Conservation (phyloP, 2,113 vertebrate species). For the Psettodes erumei region DNA sequence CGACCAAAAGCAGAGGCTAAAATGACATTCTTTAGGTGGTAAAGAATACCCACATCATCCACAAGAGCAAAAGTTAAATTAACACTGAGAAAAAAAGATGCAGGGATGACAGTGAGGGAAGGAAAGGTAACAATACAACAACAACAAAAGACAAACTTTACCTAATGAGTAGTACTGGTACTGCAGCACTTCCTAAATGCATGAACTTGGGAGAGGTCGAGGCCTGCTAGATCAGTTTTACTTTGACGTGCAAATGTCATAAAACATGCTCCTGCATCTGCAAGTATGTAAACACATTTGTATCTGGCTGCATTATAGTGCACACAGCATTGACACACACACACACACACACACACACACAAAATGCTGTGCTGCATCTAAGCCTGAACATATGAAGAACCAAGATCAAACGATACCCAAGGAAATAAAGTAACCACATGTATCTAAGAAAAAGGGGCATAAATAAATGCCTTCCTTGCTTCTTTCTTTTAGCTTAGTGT, state of each 20-base stretch:
- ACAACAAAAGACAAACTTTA: constrained; percentile 61
- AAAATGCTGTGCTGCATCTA: neutral
- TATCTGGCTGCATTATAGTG: neutral
- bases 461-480: neutral
- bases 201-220: neutral
- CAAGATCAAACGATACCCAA: neutral
- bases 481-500: neutral
- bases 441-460: neutral
- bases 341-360: too few species aligned
- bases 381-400: neutral
- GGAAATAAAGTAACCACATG: too few species aligned
- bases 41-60: neutral
- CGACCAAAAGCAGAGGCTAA: constrained; percentile 14
- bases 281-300: neutral
- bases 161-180: neutral
- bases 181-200: constrained; percentile 59
- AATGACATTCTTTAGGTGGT: neutral
- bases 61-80: neutral
- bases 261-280: neutral
- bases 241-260: neutral
- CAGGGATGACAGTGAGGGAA: neutral
- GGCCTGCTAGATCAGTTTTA: neutral
- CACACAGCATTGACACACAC: neutral
- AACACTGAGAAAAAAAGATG: neutral
- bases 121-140: constrained; percentile 3